A percentile compares a stretch with the other conserved stretches of the same genome.
Conservation (phyloP, 2,888 invertebrate species). For the Uloborus plumipes region DNA sequence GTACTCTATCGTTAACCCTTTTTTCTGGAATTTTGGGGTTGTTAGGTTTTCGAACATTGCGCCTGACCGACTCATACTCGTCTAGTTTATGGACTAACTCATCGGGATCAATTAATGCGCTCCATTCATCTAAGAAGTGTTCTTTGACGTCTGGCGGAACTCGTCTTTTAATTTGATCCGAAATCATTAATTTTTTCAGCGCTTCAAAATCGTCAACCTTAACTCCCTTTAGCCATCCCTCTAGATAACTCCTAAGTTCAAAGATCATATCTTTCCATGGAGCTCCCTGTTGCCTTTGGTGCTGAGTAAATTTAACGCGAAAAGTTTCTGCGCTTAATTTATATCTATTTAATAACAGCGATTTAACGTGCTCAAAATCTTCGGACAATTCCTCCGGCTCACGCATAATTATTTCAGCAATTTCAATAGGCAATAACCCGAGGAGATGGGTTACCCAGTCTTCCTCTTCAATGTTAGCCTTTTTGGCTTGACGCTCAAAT, state of each 20-base stretch:
- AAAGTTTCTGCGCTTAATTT: not conserved
- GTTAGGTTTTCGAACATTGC: not conserved
- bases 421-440: not conserved
- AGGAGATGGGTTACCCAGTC: not conserved
- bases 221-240: not conserved
- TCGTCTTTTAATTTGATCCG: slow-evolving; percentile 6
- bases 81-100: not conserved
- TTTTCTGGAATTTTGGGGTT: not conserved
- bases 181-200: slow-evolving; percentile 2
- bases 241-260: not conserved
- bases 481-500: not conserved
- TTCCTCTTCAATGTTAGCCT: not conserved
- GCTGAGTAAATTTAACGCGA: not conserved
- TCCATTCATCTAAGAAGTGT: slow-evolving; percentile 6
- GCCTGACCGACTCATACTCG: not conserved
- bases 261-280: slow-evolving; percentile 3
- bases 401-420: not conserved
- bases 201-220: slow-evolving; percentile 3
- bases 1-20: not conserved
- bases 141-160: not conserved
- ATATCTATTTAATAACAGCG: not conserved
- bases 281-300: not conserved
- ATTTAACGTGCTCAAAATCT: not conserved
- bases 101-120: not conserved
- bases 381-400: not conserved